Conservation (phyloP, 2,888 invertebrate genomes). For the Ormyrus labotus region DNA sequence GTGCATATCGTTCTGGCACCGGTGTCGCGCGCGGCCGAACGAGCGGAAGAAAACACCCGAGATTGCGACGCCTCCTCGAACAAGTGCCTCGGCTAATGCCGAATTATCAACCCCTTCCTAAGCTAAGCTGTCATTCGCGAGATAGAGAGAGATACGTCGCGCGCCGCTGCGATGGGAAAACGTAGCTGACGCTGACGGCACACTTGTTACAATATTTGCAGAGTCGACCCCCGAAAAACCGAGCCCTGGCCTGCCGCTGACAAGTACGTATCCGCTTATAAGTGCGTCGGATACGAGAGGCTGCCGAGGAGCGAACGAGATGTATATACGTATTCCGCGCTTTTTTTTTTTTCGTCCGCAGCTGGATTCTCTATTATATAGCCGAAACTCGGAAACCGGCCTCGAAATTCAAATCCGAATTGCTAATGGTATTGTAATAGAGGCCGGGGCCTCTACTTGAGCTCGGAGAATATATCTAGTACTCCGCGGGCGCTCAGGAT, state of each 20-base stretch:
- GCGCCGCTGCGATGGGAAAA: neutral
- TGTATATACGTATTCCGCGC: too few species aligned
- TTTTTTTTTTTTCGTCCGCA: too few species aligned
- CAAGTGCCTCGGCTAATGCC: too few species aligned
- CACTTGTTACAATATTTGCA: conserved; percentile 76
- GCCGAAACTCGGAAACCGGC: too few species aligned
- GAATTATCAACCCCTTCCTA: too few species aligned
- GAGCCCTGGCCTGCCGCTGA: conserved; percentile 67
- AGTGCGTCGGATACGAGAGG: too few species aligned
- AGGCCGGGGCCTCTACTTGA: conserved; percentile 64
- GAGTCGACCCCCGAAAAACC: conserved; percentile 67
- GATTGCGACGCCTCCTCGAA: conserved; percentile 11
- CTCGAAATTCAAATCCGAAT: conserved; percentile 64
- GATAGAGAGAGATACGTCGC: neutral
- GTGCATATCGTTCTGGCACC: too few species aligned
- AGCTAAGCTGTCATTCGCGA: neutral
- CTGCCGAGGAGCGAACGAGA: too few species aligned
- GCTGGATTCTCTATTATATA: too few species aligned
- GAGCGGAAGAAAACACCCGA: too few species aligned
- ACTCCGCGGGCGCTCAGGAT: conserved; percentile 69
- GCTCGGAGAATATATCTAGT: conserved; percentile 47
- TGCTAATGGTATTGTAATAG: conserved; percentile 75
- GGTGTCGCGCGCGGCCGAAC: too few species aligned
- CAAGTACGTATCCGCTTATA: conserved; percentile 62
- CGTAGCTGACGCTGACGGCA: conserved; percentile 59